These are phyloP conservation scores for Tachina lurida DNA, from an alignment of 2,888 invertebrate species.

Conservation along the genomic window DNA sequence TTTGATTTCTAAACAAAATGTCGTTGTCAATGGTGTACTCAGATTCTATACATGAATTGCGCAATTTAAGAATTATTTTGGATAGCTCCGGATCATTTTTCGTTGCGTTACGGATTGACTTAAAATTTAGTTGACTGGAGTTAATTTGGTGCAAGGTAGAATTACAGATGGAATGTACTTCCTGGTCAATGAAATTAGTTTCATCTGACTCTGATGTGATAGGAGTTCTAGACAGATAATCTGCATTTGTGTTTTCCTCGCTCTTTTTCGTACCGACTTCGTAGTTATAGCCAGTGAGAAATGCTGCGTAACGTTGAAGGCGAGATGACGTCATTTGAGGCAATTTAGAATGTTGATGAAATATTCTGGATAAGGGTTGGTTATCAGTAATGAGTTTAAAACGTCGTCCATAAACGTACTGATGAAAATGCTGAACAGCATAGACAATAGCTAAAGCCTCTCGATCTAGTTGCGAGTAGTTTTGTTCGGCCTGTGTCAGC, in stretches of 20 bases:
- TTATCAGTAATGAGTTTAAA: conserved; percentile 8
- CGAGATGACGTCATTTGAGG: conserved; percentile 9
- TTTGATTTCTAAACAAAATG: conserved; percentile 1
- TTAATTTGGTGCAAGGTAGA: conserved; percentile 1
- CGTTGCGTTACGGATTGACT: not conserved
- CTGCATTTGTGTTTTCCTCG: conserved; percentile 5
- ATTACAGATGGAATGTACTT: not conserved
- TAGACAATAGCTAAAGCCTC: not conserved
- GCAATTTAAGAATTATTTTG: not conserved
- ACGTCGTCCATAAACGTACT: conserved; percentile 1
- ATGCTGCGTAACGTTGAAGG: not conserved
- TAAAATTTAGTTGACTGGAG: conserved; percentile 2
- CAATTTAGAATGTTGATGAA: conserved; percentile 19
- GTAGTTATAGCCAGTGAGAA: conserved; percentile 6
- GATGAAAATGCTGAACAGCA: conserved; percentile 1
- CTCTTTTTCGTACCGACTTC: not conserved
- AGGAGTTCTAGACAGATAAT: conserved; percentile 9
- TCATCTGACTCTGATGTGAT: not conserved
- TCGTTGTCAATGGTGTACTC: not conserved
- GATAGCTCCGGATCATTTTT: not conserved
- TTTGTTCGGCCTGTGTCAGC: no score
- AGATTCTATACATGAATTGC: not conserved
- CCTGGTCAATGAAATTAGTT: not conserved
- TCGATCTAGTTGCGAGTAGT: no score
- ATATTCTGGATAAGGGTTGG: conserved; percentile 6